These are phyloP conservation scores for Unio delphinus DNA, from an alignment of 2,888 invertebrate species.

Conservation along the genomic window DNA sequence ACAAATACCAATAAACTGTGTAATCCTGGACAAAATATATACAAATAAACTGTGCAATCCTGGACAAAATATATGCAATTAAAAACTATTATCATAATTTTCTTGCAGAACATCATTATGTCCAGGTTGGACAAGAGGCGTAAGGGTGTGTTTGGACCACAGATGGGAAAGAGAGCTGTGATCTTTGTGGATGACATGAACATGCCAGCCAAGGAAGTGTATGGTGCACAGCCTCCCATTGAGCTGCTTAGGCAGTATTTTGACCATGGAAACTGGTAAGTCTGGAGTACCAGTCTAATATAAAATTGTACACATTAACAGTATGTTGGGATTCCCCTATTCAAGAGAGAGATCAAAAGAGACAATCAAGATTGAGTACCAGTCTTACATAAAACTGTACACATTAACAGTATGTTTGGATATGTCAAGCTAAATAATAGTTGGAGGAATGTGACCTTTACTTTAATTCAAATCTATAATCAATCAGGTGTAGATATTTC, in stretches of 20 bases:
- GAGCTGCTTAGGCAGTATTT: slow-evolving; percentile 87
- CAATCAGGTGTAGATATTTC: too few species aligned
- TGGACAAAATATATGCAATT: too few species aligned
- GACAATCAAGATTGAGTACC: too few species aligned
- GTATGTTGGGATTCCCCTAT: not conserved
- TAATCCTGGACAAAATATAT: too few species aligned
- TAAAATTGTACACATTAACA: not conserved
- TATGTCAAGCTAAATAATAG: too few species aligned
- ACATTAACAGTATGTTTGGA: not conserved
- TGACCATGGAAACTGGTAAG: slow-evolving; percentile 87
- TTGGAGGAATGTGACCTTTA: too few species aligned
- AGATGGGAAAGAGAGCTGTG: slow-evolving; percentile 82
- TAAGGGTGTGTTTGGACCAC: slow-evolving; percentile 84
- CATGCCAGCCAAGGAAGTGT: slow-evolving; percentile 87
- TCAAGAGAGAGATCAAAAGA: not conserved
- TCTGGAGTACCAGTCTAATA: not conserved
- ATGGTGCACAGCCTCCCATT: slow-evolving; percentile 89
- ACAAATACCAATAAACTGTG: too few species aligned
- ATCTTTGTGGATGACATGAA: slow-evolving; percentile 92
- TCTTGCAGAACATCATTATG: slow-evolving; percentile 72
- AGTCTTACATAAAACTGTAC: not conserved
- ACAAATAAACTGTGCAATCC: too few species aligned
- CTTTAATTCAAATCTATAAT: too few species aligned
- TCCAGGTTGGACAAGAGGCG: slow-evolving; percentile 73
- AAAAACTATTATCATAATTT: not conserved